These are phyloP conservation scores for Rousettus leschenaultii DNA, from an alignment of 2,113 vertebrate genomes.

Conservation along the genomic window DNA sequence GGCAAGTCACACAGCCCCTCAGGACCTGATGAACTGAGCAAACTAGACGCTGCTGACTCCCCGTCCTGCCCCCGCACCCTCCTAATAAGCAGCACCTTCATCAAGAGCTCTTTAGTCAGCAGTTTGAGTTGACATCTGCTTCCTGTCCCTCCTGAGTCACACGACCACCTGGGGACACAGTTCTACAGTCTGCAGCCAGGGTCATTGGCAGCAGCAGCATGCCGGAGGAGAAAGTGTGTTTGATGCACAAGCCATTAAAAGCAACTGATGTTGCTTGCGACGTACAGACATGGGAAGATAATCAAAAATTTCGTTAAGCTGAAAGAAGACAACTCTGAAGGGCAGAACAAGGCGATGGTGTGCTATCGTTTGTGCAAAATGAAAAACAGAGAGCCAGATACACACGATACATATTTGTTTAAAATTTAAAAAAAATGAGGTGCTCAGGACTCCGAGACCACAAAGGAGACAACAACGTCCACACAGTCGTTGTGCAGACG, in stretches of 20 bases:
- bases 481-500: rapidly evolving
- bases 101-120: not conserved
- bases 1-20: not conserved
- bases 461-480: not conserved
- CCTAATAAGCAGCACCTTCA: rapidly evolving
- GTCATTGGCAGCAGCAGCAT: not conserved
- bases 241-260: not conserved
- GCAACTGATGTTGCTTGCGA: not conserved
- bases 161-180: not conserved
- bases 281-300: not conserved
- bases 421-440: not conserved
- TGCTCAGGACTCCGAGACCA: not conserved
- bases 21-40: not conserved
- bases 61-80: not conserved
- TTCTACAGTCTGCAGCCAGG: not conserved
- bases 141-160: not conserved
- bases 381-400: not conserved
- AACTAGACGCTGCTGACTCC: rapidly evolving
- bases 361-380: not conserved
- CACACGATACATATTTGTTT: not conserved
- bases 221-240: not conserved
- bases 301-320: not conserved
- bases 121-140: not conserved
- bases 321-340: not conserved
- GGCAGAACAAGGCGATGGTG: not conserved